Evolutionary conservation across 2,113 vertebrate genomes (phyloP).

Genomic region (Neofelis nebulosa): DNA sequence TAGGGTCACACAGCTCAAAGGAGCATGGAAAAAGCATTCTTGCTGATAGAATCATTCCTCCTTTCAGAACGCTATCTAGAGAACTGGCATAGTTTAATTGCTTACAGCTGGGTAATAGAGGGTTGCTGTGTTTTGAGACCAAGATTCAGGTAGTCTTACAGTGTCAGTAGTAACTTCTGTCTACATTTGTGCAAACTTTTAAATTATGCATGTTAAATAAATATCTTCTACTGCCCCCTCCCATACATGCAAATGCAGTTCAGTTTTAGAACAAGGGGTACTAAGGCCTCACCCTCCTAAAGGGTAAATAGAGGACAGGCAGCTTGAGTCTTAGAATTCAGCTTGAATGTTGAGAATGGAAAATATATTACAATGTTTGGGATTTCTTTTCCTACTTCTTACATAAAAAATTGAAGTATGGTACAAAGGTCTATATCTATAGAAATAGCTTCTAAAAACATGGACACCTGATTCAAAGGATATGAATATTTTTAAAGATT

Average conservation of each 20-base stretch:
- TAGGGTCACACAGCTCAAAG: background rate
- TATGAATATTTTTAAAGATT: background rate
- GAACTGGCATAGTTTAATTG: background rate
- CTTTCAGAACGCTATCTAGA: background rate
- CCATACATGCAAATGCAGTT: background rate
- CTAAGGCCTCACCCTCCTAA: background rate
- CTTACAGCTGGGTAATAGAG: background rate
- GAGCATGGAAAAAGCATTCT: background rate
- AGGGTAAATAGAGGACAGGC: background rate
- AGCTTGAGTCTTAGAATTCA: background rate
- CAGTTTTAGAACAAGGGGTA: background rate
- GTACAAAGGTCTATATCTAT: background rate
- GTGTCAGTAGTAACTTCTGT: background rate
- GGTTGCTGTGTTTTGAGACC: background rate
- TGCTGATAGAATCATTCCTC: background rate
- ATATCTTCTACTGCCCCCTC: background rate
- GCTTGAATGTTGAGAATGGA: background rate
- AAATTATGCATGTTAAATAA: background rate
- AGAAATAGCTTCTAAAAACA: background rate
- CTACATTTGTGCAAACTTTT: background rate
- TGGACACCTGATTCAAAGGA: background rate
- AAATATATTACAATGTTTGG: background rate
- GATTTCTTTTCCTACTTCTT: background rate
- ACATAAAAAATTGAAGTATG: background rate
- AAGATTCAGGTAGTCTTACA: background rate